phyloP scores from a whole-genome alignment of 2,888 invertebrate genomes.

The Myopa testacea region DNA sequence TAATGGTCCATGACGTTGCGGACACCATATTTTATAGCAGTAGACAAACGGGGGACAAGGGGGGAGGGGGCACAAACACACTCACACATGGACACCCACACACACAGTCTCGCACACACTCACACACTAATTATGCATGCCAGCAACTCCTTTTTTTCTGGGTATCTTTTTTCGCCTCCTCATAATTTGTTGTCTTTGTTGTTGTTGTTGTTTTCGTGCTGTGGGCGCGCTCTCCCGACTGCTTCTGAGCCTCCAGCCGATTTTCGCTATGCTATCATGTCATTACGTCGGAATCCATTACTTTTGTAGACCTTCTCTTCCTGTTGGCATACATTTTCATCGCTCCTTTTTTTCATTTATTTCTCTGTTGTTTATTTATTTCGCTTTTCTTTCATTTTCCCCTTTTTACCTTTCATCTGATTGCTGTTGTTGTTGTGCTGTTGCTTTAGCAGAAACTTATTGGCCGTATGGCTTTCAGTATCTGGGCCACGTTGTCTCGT shows the following conservation, averaged over 20 bases:
- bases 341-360: neutral
- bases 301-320: neutral
- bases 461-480: conserved; percentile 64
- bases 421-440: too few relatives aligned
- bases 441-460: conserved; percentile 66
- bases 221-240: neutral
- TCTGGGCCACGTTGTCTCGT: conserved; percentile 64
- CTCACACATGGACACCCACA: neutral
- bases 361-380: conserved; percentile 15
- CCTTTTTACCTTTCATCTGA: conserved; percentile 19
- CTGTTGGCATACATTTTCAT: neutral
- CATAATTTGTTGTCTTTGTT: neutral
- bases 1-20: neutral
- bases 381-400: conserved; percentile 16
- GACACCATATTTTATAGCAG: neutral
- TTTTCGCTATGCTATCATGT: neutral
- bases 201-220: neutral
- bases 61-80: too few relatives aligned
- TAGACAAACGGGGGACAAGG: neutral
- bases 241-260: too few relatives aligned
- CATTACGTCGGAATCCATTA: neutral
- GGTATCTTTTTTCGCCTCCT: neutral
- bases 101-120: neutral
- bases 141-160: neutral
- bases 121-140: conserved; percentile 28